Conservation (phyloP, 2,113 vertebrate species). For the Coregonus clupeaformis region DNA sequence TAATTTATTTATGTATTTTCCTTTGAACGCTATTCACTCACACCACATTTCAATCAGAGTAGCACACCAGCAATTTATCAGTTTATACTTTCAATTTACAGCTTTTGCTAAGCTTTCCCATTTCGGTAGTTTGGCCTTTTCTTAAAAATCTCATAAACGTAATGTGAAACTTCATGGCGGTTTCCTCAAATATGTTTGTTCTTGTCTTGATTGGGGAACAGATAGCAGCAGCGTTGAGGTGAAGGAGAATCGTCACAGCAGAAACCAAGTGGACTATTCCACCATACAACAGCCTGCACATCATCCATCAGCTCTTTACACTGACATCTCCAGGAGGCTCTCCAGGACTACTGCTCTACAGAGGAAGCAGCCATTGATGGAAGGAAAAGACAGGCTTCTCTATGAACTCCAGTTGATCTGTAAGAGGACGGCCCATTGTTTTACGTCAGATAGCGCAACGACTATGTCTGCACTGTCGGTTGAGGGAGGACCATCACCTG, state of each 20-base stretch:
- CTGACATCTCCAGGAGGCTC: constrained; percentile 72
- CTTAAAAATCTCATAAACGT: not conserved
- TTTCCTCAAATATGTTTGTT: not conserved
- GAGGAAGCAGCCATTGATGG: constrained; percentile 91
- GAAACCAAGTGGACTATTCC: constrained; percentile 84
- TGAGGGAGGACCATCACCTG: no score
- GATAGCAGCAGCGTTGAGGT: constrained; percentile 96
- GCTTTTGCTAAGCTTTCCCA: not conserved
- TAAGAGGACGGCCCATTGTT: constrained; percentile 82
- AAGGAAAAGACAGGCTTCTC: constrained; percentile 81
- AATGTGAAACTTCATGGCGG: no score
- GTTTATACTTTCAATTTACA: no score
- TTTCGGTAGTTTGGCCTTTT: not conserved
- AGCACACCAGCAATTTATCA: not conserved
- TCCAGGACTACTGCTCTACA: constrained; percentile 74
- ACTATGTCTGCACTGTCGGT: constrained; percentile 85
- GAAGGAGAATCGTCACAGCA: constrained; percentile 93
- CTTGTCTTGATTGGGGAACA: constrained; percentile 46
- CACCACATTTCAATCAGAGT: not conserved
- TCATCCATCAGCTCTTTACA: constrained; percentile 65
- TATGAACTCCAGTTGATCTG: constrained; percentile 73
- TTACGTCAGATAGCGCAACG: constrained; percentile 78
- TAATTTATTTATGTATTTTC: constrained; percentile 73
- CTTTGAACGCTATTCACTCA: not conserved
- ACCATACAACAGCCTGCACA: constrained; percentile 62